Conservation (phyloP, 2,888 invertebrate genomes). For the Nomada hirtipes region DNA sequence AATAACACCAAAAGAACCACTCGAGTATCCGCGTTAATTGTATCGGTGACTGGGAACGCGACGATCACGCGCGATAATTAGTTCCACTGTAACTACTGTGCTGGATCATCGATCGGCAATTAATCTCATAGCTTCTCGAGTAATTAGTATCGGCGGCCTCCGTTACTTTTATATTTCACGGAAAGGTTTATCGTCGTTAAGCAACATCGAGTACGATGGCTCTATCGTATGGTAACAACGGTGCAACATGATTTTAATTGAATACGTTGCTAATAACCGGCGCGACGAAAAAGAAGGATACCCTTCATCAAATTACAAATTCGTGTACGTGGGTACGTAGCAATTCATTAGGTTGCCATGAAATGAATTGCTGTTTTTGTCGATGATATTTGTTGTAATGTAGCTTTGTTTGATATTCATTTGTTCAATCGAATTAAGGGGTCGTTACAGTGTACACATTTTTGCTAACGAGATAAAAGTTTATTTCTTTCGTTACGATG, state of each 20-base stretch:
- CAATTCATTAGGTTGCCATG: no score
- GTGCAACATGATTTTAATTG: neutral
- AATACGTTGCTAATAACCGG: neutral
- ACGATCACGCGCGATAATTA: conserved; percentile 38
- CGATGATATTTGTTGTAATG: no score
- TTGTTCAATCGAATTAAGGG: no score
- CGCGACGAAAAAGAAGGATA: no score
- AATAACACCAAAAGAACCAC: no score
- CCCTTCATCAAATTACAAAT: no score
- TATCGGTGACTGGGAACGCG: conserved; percentile 22
- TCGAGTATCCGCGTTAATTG: conserved; percentile 17
- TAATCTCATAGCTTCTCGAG: conserved; percentile 23
- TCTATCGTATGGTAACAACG: neutral
- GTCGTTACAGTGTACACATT: no score
- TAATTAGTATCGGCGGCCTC: conserved; percentile 28
- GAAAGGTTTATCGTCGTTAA: conserved; percentile 3
- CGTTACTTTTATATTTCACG: neutral
- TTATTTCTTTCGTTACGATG: no score
- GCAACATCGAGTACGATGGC: conserved; percentile 5
- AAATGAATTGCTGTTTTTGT: no score
- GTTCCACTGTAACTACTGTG: conserved; percentile 13
- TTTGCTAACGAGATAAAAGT: no score
- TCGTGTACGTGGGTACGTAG: no score
- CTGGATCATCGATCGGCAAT: conserved; percentile 38
- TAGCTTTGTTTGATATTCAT: no score